These are phyloP conservation scores for Thera obeliscata DNA, from an alignment of 2,888 invertebrate species.

Conservation along the genomic window DNA sequence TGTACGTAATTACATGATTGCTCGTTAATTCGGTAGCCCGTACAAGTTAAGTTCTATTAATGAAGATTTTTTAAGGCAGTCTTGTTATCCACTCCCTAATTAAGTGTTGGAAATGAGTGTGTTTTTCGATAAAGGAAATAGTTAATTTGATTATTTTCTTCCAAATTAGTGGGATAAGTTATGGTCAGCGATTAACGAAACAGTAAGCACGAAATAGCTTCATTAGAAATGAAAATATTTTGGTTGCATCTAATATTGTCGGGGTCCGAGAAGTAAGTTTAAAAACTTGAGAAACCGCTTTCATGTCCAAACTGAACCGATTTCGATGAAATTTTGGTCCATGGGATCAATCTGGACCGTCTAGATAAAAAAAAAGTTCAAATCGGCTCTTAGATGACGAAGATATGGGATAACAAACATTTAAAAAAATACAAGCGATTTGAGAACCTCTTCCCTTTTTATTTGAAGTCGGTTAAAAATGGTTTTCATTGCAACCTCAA, in stretches of 20 bases:
- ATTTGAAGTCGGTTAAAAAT: too few species aligned
- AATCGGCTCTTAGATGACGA: too few species aligned
- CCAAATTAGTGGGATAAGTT: not conserved
- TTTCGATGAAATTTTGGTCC: too few species aligned
- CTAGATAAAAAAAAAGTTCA: too few species aligned
- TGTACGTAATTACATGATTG: constrained; percentile 75
- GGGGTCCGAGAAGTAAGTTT: too few species aligned
- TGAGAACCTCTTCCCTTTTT: too few species aligned
- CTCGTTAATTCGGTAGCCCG: constrained; percentile 79
- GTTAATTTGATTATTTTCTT: constrained; percentile 12
- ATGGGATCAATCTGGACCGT: too few species aligned
- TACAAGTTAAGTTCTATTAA: constrained; percentile 75
- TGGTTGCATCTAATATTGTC: not conserved
- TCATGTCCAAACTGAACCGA: too few species aligned
- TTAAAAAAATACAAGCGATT: too few species aligned
- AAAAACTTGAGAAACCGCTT: too few species aligned
- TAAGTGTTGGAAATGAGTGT: constrained; percentile 39
- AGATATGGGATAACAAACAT: too few species aligned
- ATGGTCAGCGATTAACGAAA: not conserved
- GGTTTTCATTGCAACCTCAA: too few species aligned
- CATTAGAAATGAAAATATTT: not conserved
- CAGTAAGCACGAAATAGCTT: not conserved
- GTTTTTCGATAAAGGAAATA: constrained; percentile 14
- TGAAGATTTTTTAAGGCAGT: constrained; percentile 67
- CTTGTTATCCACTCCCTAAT: constrained; percentile 65